A percentile compares a stretch with the other conserved stretches of the same genome.
These are phyloP conservation scores for Adelges cooleyi DNA, from an alignment of 1,140 invertebrate species.

Conservation along the genomic window DNA sequence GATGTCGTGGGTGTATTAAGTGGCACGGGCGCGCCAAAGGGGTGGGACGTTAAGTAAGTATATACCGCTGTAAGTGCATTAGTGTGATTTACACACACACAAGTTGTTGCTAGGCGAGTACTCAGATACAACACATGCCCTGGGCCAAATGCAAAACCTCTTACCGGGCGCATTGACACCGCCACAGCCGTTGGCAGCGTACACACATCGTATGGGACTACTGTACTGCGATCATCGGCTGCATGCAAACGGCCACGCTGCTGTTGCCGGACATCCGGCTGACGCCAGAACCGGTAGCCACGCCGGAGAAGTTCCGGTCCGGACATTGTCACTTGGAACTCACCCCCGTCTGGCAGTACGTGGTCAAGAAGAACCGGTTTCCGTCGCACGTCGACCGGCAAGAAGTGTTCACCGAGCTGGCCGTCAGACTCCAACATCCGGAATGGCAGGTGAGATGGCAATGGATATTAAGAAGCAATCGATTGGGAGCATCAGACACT, in stretches of 20 bases:
- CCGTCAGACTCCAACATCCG: constrained; percentile 56
- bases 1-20: too few species aligned
- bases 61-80: background rate
- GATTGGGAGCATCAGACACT: too few species aligned
- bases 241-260: constrained; percentile 8
- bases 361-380: constrained; percentile 46
- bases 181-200: constrained; percentile 33
- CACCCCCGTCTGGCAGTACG: constrained; percentile 63
- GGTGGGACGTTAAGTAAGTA: too few species aligned
- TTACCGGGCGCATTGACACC: constrained; percentile 31
- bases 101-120: constrained; percentile 2
- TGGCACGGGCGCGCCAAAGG: too few species aligned
- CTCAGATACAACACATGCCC: background rate
- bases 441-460: constrained; percentile 56
- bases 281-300: constrained; percentile 32
- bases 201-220: too few species aligned
- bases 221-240: background rate
- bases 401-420: constrained; percentile 53
- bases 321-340: constrained; percentile 42
- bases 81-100: constrained; percentile 3
- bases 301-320: constrained; percentile 31
- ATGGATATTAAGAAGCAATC: too few species aligned
- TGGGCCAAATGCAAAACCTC: background rate
- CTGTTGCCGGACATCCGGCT: constrained; percentile 32
- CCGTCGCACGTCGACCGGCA: constrained; percentile 49